Percentiles rank a stretch among this genome's conserved stretches.
phyloP scores from a whole-genome alignment of 1,140 invertebrate species.

The Brachionus sp. region DNA sequence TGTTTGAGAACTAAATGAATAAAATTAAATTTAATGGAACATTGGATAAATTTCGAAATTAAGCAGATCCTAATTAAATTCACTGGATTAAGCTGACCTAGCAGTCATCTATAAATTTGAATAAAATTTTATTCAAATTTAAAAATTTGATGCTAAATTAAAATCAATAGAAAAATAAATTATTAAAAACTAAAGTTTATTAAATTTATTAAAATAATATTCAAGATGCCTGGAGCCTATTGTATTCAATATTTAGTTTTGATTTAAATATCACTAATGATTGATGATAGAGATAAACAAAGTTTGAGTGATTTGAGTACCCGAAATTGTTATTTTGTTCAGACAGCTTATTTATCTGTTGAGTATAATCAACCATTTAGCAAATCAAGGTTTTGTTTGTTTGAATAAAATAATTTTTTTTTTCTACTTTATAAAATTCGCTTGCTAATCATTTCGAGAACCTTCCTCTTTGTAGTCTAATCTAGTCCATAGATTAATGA shows the following conservation, averaged over 20 bases:
- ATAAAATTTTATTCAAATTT: neutral
- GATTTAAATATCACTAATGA: neutral
- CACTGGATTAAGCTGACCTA: neutral
- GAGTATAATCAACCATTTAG: neutral
- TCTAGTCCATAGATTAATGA: neutral
- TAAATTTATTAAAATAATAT: neutral
- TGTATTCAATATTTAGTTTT: neutral
- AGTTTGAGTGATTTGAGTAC: neutral
- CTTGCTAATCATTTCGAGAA: neutral
- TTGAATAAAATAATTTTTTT: neutral
- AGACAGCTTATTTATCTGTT: neutral
- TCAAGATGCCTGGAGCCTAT: neutral
- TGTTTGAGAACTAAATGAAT: neutral
- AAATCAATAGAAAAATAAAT: no score
- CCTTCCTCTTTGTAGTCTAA: neutral
- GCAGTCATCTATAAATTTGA: neutral
- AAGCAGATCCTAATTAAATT: neutral
- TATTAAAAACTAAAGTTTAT: neutral
- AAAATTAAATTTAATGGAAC: no score
- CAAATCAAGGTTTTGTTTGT: neutral
- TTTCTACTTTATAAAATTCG: neutral
- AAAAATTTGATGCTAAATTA: neutral
- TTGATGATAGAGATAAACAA: slow-evolving; percentile 4
- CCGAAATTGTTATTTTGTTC: neutral
- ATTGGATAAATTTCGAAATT: neutral